Evolutionary conservation across 1,140 invertebrate genomes (phyloP), one percentile per base, ranked within the genome.

Genomic region (Cephus cinctus): DNA sequence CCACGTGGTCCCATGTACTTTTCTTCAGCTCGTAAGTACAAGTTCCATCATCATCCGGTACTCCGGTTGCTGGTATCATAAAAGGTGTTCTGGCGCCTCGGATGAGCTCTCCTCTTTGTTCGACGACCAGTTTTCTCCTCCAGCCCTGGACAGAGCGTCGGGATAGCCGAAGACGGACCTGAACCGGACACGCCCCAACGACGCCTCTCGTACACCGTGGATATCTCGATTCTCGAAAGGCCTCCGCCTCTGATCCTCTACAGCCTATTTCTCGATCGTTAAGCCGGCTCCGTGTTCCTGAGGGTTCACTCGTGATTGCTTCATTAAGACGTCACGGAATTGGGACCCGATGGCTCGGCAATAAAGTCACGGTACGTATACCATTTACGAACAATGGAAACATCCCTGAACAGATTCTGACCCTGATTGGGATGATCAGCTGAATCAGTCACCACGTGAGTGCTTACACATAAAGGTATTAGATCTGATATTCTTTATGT

Each of bases 321-420:
- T 54, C 43, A 54, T 55, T 55, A 55, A 44, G 53, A 51, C 39
- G 27, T 43, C 44, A n/a, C n/a, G n/a, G n/a, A n/a, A n/a, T n/a
- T n/a, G n/a, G n/a, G n/a, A n/a, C n/a, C n/a, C n/a, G n/a, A n/a
- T n/a, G n/a, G n/a, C n/a, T n/a, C n/a, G n/a, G n/a, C n/a, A n/a
- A n/a, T n/a, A n/a, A n/a, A n/a, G n/a, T n/a, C n/a, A n/a, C n/a
- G n/a, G n/a, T n/a, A n/a, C n/a, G n/a, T n/a, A n/a, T n/a, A n/a
- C n/a, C n/a, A n/a, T n/a, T n/a, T n/a, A n/a, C n/a, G n/a, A n/a
- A n/a, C n/a, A n/a, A n/a, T n/a, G n/a, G n/a, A n/a, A n/a, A n/a
- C n/a, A n/a, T n/a, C n/a, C n/a, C n/a, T n/a, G n/a, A n/a, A n/a
- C n/a, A n/a, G n/a, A n/a, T n/a, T n/a, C n/a, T n/a, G n/a, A n/a